Conservation (phyloP, 2,888 invertebrate species). For the Anticlea derivata region DNA sequence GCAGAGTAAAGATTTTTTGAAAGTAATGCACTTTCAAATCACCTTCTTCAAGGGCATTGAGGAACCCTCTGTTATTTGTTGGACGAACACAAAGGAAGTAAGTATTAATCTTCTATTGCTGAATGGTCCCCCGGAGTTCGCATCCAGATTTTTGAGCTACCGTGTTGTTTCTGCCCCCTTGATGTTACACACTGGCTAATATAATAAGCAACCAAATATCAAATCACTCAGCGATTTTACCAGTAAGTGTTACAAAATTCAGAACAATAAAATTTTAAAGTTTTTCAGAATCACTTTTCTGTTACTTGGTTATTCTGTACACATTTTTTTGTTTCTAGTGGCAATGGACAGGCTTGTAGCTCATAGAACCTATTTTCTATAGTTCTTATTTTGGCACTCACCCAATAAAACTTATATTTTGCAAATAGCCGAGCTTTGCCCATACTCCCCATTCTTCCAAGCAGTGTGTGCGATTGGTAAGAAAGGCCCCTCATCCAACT, state of each 20-base stretch:
- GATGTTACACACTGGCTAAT: constrained; percentile 29
- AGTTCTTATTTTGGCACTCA: no score
- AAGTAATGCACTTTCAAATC: constrained; percentile 72
- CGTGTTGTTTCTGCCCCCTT: constrained; percentile 52
- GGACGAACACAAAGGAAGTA: constrained; percentile 65
- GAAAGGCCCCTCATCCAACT: constrained; percentile 56
- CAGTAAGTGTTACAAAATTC: no score
- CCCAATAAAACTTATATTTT: no score
- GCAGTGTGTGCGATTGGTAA: constrained; percentile 54
- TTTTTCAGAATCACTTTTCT: no score
- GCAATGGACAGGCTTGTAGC: no score
- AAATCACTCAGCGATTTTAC: neutral
- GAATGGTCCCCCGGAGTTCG: constrained; percentile 69
- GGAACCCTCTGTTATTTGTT: constrained; percentile 55
- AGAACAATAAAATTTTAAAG: no score
- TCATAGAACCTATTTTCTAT: no score
- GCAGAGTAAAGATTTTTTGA: constrained; percentile 24
- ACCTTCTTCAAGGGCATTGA: constrained; percentile 52
- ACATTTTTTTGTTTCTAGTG: no score
- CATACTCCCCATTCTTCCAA: constrained; percentile 2
- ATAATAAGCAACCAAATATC: neutral
- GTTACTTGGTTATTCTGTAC: no score
- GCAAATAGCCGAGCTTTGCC: neutral
- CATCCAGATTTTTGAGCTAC: constrained; percentile 68
- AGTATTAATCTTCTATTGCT: constrained; percentile 78